Percentiles rank a stretch among this genome's conserved stretches.
Evolutionary conservation across 2,888 invertebrate species (phyloP).

Genomic region (Brassicogethes aeneus): DNA sequence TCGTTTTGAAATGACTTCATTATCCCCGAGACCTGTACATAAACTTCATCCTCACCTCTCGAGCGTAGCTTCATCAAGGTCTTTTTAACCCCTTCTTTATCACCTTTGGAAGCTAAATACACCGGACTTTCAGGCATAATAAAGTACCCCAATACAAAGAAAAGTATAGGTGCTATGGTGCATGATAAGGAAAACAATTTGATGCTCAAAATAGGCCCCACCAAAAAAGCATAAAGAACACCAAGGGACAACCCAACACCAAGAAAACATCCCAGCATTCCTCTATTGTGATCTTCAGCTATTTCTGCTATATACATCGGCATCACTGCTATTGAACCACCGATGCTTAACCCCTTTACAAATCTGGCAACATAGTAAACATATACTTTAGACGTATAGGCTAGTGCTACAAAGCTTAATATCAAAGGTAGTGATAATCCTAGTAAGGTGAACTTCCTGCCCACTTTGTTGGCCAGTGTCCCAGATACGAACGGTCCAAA

Average conservation of each 20-base stretch:
- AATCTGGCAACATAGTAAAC: slow-evolving; percentile 45
- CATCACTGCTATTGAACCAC: slow-evolving; percentile 59
- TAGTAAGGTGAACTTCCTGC: slow-evolving; percentile 58
- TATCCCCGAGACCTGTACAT: no score
- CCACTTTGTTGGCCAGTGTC: slow-evolving; percentile 26
- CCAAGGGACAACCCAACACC: slow-evolving; percentile 61
- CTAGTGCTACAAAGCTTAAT: slow-evolving; percentile 33
- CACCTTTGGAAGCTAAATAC: slow-evolving; percentile 50
- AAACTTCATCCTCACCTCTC: slow-evolving; percentile 16
- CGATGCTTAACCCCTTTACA: slow-evolving; percentile 54
- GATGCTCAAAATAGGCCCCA: slow-evolving; percentile 64
- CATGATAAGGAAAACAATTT: slow-evolving; percentile 47
- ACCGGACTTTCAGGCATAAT: slow-evolving; percentile 71
- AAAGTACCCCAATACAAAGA: slow-evolving; percentile 44
- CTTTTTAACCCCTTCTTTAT: slow-evolving; percentile 47
- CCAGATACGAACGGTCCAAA: slow-evolving; percentile 35
- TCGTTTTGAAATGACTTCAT: no score
- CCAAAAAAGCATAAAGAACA: slow-evolving; percentile 54
- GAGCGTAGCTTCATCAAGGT: slow-evolving; percentile 51
- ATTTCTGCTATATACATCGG: slow-evolving; percentile 85
- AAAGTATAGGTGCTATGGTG: slow-evolving; percentile 39
- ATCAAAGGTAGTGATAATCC: slow-evolving; percentile 54
- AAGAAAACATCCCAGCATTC: slow-evolving; percentile 59
- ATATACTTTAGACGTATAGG: slow-evolving; percentile 13
- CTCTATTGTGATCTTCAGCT: slow-evolving; percentile 66